phyloP scores from a whole-genome alignment of 2,888 invertebrate species.

The Heterodera filipjevi region DNA sequence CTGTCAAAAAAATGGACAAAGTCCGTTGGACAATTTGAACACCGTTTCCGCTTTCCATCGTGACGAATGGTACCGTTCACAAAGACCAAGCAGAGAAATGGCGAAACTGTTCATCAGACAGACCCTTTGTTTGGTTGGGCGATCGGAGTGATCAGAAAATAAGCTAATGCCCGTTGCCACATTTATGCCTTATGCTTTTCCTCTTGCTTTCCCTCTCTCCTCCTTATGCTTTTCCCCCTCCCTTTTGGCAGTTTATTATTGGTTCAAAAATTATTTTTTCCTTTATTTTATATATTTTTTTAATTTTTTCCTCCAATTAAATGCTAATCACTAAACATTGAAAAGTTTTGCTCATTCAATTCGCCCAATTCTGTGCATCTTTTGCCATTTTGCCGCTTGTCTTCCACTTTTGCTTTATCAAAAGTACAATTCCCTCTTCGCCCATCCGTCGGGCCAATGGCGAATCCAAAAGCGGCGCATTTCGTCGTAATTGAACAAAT shows the following conservation, averaged over 20 bases:
- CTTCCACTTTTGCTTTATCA: background rate
- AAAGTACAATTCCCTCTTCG: conserved; percentile 79
- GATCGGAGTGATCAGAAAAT: too few relatives aligned
- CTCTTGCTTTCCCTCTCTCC: too few relatives aligned
- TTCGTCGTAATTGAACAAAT: conserved; percentile 98
- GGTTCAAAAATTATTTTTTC: too few relatives aligned
- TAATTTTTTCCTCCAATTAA: too few relatives aligned
- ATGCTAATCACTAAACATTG: too few relatives aligned
- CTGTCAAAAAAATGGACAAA: background rate
- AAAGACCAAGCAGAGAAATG: background rate
- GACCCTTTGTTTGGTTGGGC: too few relatives aligned
- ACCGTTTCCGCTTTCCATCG: background rate
- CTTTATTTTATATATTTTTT: too few relatives aligned
- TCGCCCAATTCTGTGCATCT: too few relatives aligned
- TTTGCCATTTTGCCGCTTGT: background rate
- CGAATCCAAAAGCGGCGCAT: conserved; percentile 93
- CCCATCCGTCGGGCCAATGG: conserved; percentile 95
- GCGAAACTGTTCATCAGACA: background rate
- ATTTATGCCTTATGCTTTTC: background rate
- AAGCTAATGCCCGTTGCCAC: background rate
- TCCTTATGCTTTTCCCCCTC: too few relatives aligned
- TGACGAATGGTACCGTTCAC: background rate
- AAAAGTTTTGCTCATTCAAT: too few relatives aligned
- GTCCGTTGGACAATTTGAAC: background rate
- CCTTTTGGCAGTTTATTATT: too few relatives aligned